phyloP scores from a whole-genome alignment of 2,797 vertebrate species.

The Gymnothorax javanicus region DNA sequence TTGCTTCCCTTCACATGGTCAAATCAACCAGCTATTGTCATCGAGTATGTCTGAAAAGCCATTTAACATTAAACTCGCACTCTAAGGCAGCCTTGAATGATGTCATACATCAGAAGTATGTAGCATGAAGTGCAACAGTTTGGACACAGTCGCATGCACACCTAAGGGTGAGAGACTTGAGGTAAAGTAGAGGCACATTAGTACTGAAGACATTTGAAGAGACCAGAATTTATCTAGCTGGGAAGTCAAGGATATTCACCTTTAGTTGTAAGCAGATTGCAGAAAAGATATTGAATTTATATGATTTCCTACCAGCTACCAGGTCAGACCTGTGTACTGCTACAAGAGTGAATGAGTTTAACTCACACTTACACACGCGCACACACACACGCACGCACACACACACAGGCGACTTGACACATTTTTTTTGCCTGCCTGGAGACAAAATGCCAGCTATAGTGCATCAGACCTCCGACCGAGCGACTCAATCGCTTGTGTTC shows the following conservation, averaged over 20 bases:
- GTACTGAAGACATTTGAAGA: conserved; percentile 1
- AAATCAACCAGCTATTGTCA: too few relatives aligned
- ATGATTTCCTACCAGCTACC: background rate
- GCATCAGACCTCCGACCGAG: background rate
- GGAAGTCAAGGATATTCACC: conserved; percentile 20
- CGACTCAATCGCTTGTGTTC: background rate
- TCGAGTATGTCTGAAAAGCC: too few relatives aligned
- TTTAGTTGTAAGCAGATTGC: conserved; percentile 12
- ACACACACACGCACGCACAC: background rate
- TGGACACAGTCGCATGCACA: background rate
- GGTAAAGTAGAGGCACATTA: conserved; percentile 18
- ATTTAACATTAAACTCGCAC: background rate
- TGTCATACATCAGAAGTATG: too few relatives aligned
- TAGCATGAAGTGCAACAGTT: too few relatives aligned
- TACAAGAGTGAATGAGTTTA: background rate
- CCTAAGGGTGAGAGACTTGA: conserved; percentile 26
- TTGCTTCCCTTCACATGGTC: too few relatives aligned
- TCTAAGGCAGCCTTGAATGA: too few relatives aligned
- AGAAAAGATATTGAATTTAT: conserved; percentile 26
- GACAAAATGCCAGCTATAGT: background rate
- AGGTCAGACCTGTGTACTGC: background rate
- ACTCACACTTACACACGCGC: background rate
- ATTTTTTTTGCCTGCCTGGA: background rate
- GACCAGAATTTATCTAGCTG: conserved; percentile 27
- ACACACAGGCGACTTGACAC: background rate